phyloP scores from a whole-genome alignment of 2,113 vertebrate species.

The Spilogale gracilis region DNA sequence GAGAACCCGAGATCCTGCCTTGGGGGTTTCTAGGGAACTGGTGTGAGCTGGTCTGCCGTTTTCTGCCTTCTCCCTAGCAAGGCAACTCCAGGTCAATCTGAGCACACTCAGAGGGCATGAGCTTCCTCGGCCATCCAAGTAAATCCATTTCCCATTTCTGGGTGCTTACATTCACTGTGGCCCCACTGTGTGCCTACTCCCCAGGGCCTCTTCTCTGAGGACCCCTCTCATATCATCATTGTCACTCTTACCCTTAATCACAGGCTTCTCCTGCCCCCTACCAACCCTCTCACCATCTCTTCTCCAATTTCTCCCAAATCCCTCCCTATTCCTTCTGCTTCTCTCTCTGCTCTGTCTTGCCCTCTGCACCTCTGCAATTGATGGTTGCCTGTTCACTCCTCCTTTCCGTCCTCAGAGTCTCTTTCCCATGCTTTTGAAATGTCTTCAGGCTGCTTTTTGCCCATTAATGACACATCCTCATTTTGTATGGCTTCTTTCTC shows the following conservation, averaged over 20 bases:
- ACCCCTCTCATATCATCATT: neutral
- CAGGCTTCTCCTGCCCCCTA: neutral
- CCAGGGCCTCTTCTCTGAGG: neutral
- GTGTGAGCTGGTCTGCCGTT: neutral
- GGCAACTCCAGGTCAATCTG: neutral
- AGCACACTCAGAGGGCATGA: neutral
- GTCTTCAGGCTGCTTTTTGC: neutral
- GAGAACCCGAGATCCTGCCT: neutral
- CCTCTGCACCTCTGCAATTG: neutral
- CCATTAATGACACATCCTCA: neutral
- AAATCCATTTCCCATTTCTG: neutral
- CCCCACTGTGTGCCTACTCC: neutral
- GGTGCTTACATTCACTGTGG: neutral
- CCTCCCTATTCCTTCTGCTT: neutral
- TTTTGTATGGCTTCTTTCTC: neutral
- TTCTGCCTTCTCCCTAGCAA: neutral
- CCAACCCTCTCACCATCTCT: neutral
- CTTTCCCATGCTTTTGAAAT: neutral
- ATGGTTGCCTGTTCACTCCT: neutral
- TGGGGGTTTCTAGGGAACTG: neutral
- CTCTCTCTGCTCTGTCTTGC: neutral
- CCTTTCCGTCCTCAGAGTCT: neutral
- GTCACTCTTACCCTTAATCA: neutral
- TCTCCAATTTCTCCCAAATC: neutral
- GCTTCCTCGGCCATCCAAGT: neutral